These are phyloP conservation scores for Somateria mollissima DNA, from an alignment of 2,797 vertebrate species.

Conservation along the genomic window DNA sequence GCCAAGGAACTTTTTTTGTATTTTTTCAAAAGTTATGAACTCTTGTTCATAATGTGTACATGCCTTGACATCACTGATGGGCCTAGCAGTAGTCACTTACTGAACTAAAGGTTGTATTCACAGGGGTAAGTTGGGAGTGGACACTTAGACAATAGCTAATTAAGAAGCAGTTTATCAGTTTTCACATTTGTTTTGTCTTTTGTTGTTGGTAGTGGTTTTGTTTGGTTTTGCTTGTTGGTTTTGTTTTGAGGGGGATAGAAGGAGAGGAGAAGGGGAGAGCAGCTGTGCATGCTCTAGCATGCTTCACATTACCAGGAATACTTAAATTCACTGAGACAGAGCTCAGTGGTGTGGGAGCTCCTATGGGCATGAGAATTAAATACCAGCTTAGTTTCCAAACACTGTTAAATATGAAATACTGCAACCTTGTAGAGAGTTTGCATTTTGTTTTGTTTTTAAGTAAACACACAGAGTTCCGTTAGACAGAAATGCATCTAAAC, in stretches of 20 bases:
- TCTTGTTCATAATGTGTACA: too few relatives aligned
- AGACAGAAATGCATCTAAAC: background rate
- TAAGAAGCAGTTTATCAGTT: background rate
- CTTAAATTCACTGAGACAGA: background rate
- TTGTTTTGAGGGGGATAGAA: background rate
- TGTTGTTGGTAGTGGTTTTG: background rate
- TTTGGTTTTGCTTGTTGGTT: background rate
- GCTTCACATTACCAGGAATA: background rate
- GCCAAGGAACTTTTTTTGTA: background rate
- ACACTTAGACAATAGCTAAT: background rate
- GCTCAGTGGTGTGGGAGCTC: background rate
- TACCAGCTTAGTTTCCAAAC: background rate
- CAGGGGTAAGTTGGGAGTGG: background rate
- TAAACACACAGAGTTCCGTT: background rate
- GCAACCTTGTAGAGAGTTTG: background rate
- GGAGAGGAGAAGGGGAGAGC: too few relatives aligned
- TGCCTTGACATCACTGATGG: background rate
- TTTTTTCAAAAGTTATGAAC: background rate
- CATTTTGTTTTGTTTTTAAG: background rate
- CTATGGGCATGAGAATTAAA: background rate
- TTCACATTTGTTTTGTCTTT: background rate
- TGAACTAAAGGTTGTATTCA: background rate
- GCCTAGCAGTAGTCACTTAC: background rate
- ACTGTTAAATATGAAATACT: background rate
- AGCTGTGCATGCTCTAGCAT: background rate